phyloP scores from a whole-genome alignment of 53 echinoderm and acorn worm species.

The Henricia sp. region DNA sequence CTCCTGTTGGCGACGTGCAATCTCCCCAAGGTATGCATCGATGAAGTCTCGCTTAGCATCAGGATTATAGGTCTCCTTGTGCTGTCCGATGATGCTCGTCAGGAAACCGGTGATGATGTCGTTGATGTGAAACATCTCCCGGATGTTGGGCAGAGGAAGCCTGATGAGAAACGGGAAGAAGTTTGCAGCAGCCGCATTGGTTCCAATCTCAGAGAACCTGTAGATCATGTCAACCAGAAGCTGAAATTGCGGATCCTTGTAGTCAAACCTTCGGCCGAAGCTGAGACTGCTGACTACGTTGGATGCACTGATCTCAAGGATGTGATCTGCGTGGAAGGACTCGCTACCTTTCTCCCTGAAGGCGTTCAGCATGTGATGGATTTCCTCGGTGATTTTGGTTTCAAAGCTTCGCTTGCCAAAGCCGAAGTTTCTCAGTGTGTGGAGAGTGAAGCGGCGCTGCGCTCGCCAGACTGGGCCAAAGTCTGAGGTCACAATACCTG shows the following conservation, averaged over 20 bases:
- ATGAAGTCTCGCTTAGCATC: slow-evolving; percentile 61
- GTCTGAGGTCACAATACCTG: slow-evolving; percentile 96
- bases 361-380: slow-evolving; percentile 80
- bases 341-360: slow-evolving; percentile 74
- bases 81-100: slow-evolving; percentile 32
- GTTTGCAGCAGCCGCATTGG: slow-evolving; percentile 6
- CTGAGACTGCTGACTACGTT: slow-evolving; percentile 61
- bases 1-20: too few relatives aligned
- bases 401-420: slow-evolving; percentile 87
- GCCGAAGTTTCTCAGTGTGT: slow-evolving; percentile 88
- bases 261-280: slow-evolving; percentile 51
- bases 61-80: slow-evolving; percentile 44
- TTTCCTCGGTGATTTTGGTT: slow-evolving; percentile 88
- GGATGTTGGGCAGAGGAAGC: slow-evolving; percentile 20
- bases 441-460: slow-evolving; percentile 87
- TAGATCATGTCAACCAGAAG: slow-evolving; percentile 45
- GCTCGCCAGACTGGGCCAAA: slow-evolving; percentile 87
- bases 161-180: neutral
- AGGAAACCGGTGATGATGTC: slow-evolving; percentile 44
- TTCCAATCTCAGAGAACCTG: slow-evolving; percentile 41
- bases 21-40: slow-evolving; percentile 61
- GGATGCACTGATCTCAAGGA: slow-evolving; percentile 88
- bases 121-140: neutral
- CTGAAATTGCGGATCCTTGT: slow-evolving; percentile 55
- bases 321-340: slow-evolving; percentile 87